Conservation (phyloP, 2,888 invertebrate genomes). For the Torymus auratus region DNA sequence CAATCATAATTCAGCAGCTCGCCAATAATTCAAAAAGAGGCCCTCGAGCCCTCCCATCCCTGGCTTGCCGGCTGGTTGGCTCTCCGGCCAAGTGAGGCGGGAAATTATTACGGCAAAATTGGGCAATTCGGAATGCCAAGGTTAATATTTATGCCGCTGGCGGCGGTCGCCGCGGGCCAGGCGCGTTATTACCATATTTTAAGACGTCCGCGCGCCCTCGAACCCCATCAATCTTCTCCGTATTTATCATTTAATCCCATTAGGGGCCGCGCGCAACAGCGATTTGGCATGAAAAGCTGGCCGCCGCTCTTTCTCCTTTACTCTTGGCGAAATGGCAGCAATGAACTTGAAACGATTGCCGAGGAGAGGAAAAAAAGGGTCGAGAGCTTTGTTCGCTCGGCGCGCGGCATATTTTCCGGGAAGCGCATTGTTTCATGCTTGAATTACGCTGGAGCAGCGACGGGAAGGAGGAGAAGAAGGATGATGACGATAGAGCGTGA, state of each 20-base stretch:
- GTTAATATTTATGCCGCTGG: conserved; percentile 16
- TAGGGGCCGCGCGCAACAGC: neutral
- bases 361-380: neutral
- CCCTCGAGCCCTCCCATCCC: too few species aligned
- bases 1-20: too few species aligned
- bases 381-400: conserved; percentile 26
- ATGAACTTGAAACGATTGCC: conserved; percentile 46
- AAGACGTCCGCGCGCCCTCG: neutral
- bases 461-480: too few species aligned
- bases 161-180: too few species aligned
- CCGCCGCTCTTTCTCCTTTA: neutral
- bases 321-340: conserved; percentile 20
- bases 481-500: too few species aligned
- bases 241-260: conserved; percentile 41
- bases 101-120: conserved; percentile 21
- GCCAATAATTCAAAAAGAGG: neutral
- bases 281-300: neutral
- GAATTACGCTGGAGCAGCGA: conserved; percentile 9
- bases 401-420: neutral
- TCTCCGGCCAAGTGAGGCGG: neutral
- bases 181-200: conserved; percentile 16
- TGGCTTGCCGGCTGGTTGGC: too few species aligned
- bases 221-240: conserved; percentile 1
- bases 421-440: conserved; percentile 39
- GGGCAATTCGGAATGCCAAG: conserved; percentile 24